phyloP scores from a whole-genome alignment of 2,888 invertebrate genomes.

The Malachius bipustulatus region DNA sequence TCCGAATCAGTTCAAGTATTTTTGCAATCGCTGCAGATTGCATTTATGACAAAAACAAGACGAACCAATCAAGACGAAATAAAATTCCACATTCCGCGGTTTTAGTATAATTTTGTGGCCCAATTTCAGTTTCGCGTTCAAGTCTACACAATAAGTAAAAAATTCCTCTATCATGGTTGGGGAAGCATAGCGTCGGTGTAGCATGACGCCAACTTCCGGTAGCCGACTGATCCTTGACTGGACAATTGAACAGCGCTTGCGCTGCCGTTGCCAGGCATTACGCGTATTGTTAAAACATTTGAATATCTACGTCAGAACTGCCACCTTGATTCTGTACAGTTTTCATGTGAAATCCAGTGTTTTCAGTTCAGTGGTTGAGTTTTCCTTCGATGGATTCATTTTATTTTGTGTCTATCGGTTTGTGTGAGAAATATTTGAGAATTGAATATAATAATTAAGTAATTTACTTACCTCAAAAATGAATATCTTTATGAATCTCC shows the following conservation, averaged over 20 bases:
- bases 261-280: conserved; percentile 34
- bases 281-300: conserved; percentile 36
- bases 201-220: conserved; percentile 36
- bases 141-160: conserved; percentile 26
- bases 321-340: conserved; percentile 33
- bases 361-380: conserved; percentile 30
- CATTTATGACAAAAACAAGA: no score
- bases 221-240: conserved; percentile 32
- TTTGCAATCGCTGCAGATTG: no score
- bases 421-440: no score
- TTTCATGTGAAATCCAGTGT: conserved; percentile 36
- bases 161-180: conserved; percentile 30
- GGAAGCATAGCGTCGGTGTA: conserved; percentile 34
- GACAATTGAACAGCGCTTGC: conserved; percentile 29
- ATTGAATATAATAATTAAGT: no score
- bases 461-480: no score
- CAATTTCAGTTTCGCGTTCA: neutral
- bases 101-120: neutral
- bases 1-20: no score
- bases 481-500: no score
- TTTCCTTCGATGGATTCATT: conserved; percentile 11
- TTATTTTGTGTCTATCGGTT: conserved; percentile 10
- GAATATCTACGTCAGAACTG: conserved; percentile 35
- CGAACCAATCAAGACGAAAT: no score
- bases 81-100: no score